Evolutionary conservation across 2,113 vertebrate species (phyloP).

Genomic region (Talpa occidentalis): DNA sequence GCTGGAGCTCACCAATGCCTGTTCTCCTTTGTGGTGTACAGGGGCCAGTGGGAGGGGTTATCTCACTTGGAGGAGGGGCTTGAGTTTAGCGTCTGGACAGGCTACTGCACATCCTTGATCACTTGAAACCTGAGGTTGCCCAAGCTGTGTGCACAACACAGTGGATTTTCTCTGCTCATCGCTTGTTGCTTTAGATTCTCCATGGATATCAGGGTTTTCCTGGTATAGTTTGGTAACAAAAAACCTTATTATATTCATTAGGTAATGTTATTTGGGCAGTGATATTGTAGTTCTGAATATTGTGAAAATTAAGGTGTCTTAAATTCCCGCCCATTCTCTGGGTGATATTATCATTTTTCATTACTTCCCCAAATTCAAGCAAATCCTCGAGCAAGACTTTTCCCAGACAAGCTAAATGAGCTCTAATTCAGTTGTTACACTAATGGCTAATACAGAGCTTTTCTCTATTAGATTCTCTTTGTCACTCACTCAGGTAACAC

Average conservation of each 20-base stretch:
- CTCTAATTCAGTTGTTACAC: background rate
- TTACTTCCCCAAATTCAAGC: slow-evolving; percentile 20
- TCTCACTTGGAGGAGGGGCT: background rate
- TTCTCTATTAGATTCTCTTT: background rate
- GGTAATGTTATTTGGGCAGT: background rate
- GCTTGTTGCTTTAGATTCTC: background rate
- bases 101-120: background rate
- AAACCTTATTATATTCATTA: background rate
- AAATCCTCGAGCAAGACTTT: slow-evolving; percentile 11
- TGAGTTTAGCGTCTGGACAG: background rate
- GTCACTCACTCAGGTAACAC: background rate
- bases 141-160: too few relatives aligned
- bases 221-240: background rate
- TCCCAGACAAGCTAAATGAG: background rate
- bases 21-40: background rate
- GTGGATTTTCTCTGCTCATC: background rate
- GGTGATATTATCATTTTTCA: background rate
- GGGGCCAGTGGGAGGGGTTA: fast-evolving
- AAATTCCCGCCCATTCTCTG: background rate
- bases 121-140: background rate
- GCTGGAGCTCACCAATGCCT: background rate
- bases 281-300: slow-evolving; percentile 25
- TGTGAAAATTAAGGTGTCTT: background rate
- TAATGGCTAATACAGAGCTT: background rate
- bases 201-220: background rate